Evolutionary conservation across 2,888 invertebrate genomes (phyloP).

Genomic region (Xanthostigma xanthostigma): DNA sequence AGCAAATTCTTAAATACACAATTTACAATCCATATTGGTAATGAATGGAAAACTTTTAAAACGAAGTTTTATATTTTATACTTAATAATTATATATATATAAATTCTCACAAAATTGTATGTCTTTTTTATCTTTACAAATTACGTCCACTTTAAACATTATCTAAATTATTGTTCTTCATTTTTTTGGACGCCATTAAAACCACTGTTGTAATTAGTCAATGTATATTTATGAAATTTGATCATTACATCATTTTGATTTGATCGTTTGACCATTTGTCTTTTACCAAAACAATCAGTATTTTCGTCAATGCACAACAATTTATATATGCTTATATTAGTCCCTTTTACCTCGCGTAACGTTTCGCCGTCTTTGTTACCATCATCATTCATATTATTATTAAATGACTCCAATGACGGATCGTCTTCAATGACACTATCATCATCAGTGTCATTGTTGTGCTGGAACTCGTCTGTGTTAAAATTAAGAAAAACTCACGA

Average conservation of each 20-base stretch:
- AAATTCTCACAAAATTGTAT: no score
- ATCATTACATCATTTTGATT: conserved; percentile 11
- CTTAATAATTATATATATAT: no score
- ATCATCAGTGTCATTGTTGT: neutral
- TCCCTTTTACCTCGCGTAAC: neutral
- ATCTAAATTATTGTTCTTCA: no score
- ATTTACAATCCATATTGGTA: no score
- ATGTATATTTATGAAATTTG: conserved; percentile 11
- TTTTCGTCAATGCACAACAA: conserved; percentile 10
- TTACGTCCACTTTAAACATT: no score
- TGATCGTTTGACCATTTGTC: neutral
- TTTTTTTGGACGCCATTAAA: no score
- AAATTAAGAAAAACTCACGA: conserved; percentile 10
- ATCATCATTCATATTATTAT: conserved; percentile 1
- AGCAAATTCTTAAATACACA: no score
- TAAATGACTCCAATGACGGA: neutral
- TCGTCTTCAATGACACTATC: neutral
- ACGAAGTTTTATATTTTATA: no score
- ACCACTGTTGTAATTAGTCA: conserved; percentile 1
- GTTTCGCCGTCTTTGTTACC: neutral
- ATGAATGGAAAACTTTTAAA: no score
- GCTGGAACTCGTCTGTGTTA: neutral
- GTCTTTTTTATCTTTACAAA: no score
- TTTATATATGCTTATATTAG: conserved; percentile 9
- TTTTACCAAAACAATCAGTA: neutral